Conservation (phyloP, 2,797 vertebrate species). For the Meriones psammophilus region DNA sequence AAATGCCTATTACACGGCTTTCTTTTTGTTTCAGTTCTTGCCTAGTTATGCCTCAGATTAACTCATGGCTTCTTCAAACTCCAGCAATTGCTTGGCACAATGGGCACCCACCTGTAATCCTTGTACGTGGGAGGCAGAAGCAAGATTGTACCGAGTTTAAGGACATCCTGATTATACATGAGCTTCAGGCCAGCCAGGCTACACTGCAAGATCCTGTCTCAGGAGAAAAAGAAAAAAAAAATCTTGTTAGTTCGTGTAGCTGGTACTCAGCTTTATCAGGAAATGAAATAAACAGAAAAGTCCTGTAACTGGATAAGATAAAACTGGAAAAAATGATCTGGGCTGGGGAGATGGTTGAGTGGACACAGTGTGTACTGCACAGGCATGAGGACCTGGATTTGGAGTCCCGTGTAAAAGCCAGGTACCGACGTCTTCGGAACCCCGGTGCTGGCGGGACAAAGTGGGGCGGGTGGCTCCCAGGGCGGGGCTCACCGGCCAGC, state of each 20-base stretch:
- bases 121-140: neutral
- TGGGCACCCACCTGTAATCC: neutral
- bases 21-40: constrained; percentile 39
- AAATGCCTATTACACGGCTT: neutral
- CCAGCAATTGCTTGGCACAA: neutral
- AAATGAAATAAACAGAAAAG: constrained; percentile 43
- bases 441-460: neutral
- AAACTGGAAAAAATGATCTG: neutral
- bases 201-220: neutral
- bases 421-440: neutral
- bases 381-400: too few species aligned
- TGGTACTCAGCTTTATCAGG: constrained; percentile 38
- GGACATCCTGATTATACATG: neutral
- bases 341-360: neutral
- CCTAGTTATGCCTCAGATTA: constrained; percentile 30
- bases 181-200: neutral
- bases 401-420: neutral
- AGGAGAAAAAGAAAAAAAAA: neutral
- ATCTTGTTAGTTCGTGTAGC: neutral
- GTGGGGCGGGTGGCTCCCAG: neutral
- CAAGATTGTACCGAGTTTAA: neutral
- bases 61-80: constrained; percentile 48
- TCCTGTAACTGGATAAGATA: constrained; percentile 49
- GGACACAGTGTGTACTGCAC: neutral
- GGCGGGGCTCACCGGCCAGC: neutral